Base-by-base conservation (phyloP, 2,888 invertebrate species). In the Epistrophella euchroma region DNA sequence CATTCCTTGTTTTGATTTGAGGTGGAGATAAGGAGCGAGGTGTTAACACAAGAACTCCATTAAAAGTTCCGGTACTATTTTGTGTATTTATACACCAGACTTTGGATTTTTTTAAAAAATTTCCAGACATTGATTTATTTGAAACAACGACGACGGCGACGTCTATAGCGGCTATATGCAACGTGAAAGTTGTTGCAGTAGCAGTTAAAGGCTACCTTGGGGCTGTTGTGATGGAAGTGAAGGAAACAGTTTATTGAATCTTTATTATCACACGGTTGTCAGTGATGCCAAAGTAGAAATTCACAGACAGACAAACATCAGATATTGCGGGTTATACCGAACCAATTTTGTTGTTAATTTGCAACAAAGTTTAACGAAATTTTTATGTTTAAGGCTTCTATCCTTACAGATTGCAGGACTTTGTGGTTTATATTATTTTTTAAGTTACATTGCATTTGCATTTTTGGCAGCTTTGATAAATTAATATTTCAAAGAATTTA, bases 21-120 rank as follows among this genome's bases (percentile, higher is more conserved):
- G 62, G 11, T 6, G 15, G 50, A 71, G 86, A 86, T 86, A 86
- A 77, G 74, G 70, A 82, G 32, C 64, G 77, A 68, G 68, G 86
- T 86, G 86, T 82, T 86, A 86, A 86, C 86, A 86, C 45, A 86
- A 77, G 76, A 86, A 86, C 82, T 86, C 86, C 86, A 86, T 86
- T 86, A 86, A 86, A 86, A 86, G 73, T 86, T 82, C 32, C 52
- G 15, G 37, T 37, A 2, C 37, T 74, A 77, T 78, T 82, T 78
- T 45, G 64, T 55, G 52, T 52, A 71, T 68, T 68, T 52, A 68
- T 68, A 35, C 45, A 19, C 60, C 47, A 72, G 76, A 80, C 68
- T 66, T 75, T 75, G 75, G 43, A 84, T 78, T 79, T 71, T 4
- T 47, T 47, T 19, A 32, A 19, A 22, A 80, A 80, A 56, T 40